A percentile compares a stretch with the other conserved stretches of the same genome.
These are phyloP conservation scores for Nannobrachium achirus DNA, from an alignment of 2,113 vertebrate genomes.

Conservation along the genomic window DNA sequence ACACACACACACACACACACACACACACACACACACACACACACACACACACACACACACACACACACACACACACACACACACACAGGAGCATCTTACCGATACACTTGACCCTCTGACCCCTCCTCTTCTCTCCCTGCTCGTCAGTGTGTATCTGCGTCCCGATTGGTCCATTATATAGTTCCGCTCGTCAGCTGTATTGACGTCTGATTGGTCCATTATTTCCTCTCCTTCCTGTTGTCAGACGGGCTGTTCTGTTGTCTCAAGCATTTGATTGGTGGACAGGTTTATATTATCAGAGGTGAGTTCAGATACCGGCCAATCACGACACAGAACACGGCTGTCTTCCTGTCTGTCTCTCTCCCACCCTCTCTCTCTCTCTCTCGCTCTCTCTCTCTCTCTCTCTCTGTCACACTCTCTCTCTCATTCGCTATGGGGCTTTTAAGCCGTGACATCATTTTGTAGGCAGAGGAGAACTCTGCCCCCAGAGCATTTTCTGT, in stretches of 20 bases:
- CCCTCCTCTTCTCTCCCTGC: constrained; percentile 76
- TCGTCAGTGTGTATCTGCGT: constrained; percentile 66
- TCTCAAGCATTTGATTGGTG: constrained; percentile 99
- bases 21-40: constrained; percentile 28
- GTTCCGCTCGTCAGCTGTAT: constrained; percentile 66
- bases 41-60: too few species aligned
- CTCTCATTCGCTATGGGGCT: too few species aligned
- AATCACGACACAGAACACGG: constrained; percentile 73
- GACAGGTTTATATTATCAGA: constrained; percentile 99
- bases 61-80: constrained; percentile 5
- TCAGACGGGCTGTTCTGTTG: constrained; percentile 99
- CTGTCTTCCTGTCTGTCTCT: too few species aligned
- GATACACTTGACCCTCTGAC: constrained; percentile 86
- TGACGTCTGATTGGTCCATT: constrained; percentile 88
- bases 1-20: too few species aligned
- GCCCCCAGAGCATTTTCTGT: too few species aligned
- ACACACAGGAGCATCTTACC: constrained; percentile 75
- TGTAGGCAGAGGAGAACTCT: too few species aligned
- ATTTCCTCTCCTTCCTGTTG: constrained; percentile 95
- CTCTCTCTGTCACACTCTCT: too few species aligned
- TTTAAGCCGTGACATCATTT: too few species aligned
- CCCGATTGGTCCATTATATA: constrained; percentile 79
- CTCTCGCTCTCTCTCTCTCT: too few species aligned
- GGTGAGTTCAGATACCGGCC: constrained; percentile 92
- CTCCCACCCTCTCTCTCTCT: too few species aligned